Evolutionary conservation across 2,888 invertebrate species (phyloP), one percentile per base, ranked within the genome.

Genomic region (Hyposoter dolosus): DNA sequence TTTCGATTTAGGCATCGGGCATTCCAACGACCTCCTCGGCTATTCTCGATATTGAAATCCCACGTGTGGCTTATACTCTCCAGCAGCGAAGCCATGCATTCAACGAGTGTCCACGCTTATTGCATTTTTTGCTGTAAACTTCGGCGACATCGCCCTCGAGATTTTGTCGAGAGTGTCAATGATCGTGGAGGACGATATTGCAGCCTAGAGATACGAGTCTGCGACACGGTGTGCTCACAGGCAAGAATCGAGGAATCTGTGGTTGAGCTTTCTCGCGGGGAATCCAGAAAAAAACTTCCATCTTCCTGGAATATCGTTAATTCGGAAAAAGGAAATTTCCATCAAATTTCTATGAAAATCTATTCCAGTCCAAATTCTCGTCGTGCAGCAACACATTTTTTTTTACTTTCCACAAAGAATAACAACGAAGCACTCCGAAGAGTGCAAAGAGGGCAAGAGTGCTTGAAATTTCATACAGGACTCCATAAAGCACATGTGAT

Each of bases 11-110:
- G 40, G 71, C 63, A 84, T 79, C 69, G 66, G 23, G 66, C 65
- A 78, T 74, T 78, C 79, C 72, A 35, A 43, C 47, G 50, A 66
- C 47, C 56, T 72, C 40, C 32, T 23, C 32, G 63, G 72, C 81
- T 45, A 76, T 84, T 60, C 76, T 28, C 77, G 66, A 82, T 84
- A 84, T 84, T 82, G 81, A 81, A 77, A 77, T 77, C 66, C 84
- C 43, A 71, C 68, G 72, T 66, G 65, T 81, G 76, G 76, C 50
- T 19, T 60, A 43, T 74, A 15, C 43, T 50, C 63, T 75, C 43
- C 3, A 28, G 35, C 35, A 66, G 35, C n/a, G 12, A 63, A 32
- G 32, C 45, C 65, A 53, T 23, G 15, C 47, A 40, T 53, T 45
- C 35, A 60, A 23, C 45, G 35, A 76, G 68, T 60, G 32, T 56